A percentile compares a stretch with the other conserved stretches of the same genome.
Conservation (phyloP, 2,888 invertebrate species). For the Luperina nickerlii region DNA sequence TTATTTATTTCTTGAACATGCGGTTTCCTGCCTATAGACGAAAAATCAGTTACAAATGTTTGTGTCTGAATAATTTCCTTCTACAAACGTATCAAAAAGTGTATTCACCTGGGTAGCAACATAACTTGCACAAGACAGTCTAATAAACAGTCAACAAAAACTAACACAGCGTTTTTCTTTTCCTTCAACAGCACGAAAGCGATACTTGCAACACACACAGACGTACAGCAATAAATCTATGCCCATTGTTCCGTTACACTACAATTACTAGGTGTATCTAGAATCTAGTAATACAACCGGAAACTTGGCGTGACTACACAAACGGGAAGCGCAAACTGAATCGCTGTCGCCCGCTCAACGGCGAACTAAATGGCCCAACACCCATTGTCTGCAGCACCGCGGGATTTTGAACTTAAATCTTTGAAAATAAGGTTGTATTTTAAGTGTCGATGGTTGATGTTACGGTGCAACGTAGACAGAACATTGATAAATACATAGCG, state of each 20-base stretch:
- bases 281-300: constrained; percentile 58
- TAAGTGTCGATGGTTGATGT: not conserved
- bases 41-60: not conserved
- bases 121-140: constrained; percentile 37
- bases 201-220: constrained; percentile 34
- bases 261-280: constrained; percentile 57
- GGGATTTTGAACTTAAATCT: constrained; percentile 14
- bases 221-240: constrained; percentile 52
- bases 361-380: constrained; percentile 63
- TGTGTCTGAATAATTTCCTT: not conserved
- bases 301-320: constrained; percentile 64
- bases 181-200: constrained; percentile 31
- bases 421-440: constrained; percentile 11
- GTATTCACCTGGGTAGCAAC: constrained; percentile 15
- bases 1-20: too few relatives aligned
- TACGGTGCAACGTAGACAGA: constrained; percentile 58
- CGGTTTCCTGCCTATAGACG: not conserved
- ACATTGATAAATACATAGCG: constrained; percentile 67
- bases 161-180: constrained; percentile 35
- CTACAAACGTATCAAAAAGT: constrained; percentile 13
- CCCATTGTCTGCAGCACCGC: constrained; percentile 46
- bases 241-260: constrained; percentile 53
- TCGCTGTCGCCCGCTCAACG: constrained; percentile 60
- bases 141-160: constrained; percentile 54
- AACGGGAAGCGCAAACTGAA: constrained; percentile 66